These are phyloP conservation scores for Stomatorhinus walkeri DNA, from an alignment of 2,797 vertebrate genomes.

Conservation along the genomic window DNA sequence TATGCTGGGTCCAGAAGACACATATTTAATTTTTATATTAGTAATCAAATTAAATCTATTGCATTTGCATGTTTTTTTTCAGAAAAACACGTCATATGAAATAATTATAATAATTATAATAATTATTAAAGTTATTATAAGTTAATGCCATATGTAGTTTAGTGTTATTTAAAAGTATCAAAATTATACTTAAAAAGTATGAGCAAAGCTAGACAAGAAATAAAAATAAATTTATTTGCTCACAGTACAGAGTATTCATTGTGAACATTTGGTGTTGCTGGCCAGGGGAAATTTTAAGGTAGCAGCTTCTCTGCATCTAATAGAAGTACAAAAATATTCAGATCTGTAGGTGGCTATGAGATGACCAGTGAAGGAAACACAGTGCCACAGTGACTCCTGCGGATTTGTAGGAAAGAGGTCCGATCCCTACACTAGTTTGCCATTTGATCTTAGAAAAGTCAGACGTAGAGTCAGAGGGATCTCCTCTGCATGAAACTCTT, in stretches of 20 bases:
- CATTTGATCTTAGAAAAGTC: neutral
- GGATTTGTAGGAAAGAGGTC: neutral
- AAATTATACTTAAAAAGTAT: neutral
- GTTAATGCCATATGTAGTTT: neutral
- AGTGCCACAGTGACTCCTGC: neutral
- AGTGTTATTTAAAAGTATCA: neutral
- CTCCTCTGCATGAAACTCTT: neutral
- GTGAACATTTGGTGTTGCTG: neutral
- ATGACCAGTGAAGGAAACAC: neutral
- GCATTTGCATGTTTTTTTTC: neutral
- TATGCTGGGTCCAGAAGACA: neutral
- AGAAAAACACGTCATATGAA: neutral
- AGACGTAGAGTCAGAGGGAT: neutral
- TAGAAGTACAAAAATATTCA: neutral
- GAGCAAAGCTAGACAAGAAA: neutral
- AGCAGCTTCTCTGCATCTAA: neutral
- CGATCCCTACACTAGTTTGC: neutral
- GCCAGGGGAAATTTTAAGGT: neutral
- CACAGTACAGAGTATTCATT: neutral
- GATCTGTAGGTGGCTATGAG: neutral
- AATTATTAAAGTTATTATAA: neutral
- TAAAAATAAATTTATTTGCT: neutral
- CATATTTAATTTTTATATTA: neutral
- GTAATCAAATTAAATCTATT: neutral
- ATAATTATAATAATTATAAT: neutral